Conservation (phyloP, 2,797 vertebrate species). For the Trichosurus vulpecula region DNA sequence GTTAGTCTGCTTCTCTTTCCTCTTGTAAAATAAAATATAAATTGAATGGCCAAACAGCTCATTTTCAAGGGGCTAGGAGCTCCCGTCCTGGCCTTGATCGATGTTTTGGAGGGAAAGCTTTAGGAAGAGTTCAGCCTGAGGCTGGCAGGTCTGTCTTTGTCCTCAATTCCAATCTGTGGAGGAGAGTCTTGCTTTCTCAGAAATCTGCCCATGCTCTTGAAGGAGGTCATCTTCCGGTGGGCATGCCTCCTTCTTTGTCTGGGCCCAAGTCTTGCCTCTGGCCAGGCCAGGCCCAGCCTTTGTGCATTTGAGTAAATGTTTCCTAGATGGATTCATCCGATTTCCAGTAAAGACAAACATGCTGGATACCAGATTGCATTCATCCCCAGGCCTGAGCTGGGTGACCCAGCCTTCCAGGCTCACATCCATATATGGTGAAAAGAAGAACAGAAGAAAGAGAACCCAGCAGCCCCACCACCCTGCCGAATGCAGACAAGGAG, state of each 20-base stretch:
- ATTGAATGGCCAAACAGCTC: not conserved
- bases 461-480: not conserved
- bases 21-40: not conserved
- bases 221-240: not conserved
- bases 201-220: too few species aligned
- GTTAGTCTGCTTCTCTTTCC: not conserved
- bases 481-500: slow-evolving; percentile 82
- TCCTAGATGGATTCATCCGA: slow-evolving; percentile 82
- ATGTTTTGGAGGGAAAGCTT: not conserved
- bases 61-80: not conserved
- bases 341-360: slow-evolving; percentile 87
- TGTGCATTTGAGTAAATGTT: slow-evolving; percentile 79
- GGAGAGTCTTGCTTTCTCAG: not conserved
- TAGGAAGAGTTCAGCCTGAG: not conserved
- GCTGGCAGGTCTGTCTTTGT: not conserved
- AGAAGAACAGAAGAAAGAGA: slow-evolving; percentile 69
- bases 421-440: slow-evolving; percentile 86
- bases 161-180: rapidly evolving
- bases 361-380: slow-evolving; percentile 62
- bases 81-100: not conserved
- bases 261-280: not conserved
- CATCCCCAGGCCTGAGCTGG: slow-evolving; percentile 60
- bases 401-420: slow-evolving; percentile 68
- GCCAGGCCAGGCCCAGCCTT: slow-evolving; percentile 38
- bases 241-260: not conserved